These are phyloP conservation scores for Adelphocoris suturalis DNA, from an alignment of 2,888 invertebrate species.

Conservation along the genomic window DNA sequence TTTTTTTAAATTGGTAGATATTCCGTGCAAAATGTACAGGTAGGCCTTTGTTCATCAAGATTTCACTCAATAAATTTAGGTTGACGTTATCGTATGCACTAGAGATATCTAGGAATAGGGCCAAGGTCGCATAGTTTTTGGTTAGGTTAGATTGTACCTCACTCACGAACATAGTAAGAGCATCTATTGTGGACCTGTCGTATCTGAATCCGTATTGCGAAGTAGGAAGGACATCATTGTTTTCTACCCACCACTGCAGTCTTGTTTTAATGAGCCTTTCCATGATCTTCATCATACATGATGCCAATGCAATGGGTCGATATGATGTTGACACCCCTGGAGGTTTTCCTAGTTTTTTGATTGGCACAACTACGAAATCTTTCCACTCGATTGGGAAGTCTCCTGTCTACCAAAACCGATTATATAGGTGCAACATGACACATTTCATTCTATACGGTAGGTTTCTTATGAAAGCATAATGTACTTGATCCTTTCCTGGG, in stretches of 20 bases:
- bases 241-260: constrained; percentile 70
- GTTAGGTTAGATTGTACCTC: too few relatives aligned
- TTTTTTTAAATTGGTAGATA: too few relatives aligned
- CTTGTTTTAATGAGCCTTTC: constrained; percentile 67
- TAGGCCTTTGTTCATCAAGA: too few relatives aligned
- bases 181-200: too few relatives aligned
- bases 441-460: constrained; percentile 44
- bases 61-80: too few relatives aligned
- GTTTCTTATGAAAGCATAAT: constrained; percentile 66
- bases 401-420: background rate
- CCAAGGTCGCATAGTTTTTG: too few relatives aligned
- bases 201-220: too few relatives aligned
- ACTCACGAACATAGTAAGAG: too few relatives aligned
- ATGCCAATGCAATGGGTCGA: constrained; percentile 69
- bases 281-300: constrained; percentile 71
- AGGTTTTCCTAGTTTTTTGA: constrained; percentile 66
- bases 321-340: constrained; percentile 67
- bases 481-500: constrained; percentile 68
- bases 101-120: too few relatives aligned
- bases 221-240: constrained; percentile 53
- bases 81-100: too few relatives aligned
- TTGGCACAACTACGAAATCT: constrained; percentile 54
- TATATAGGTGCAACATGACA: background rate
- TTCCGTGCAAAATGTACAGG: too few relatives aligned
- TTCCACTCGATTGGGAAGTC: constrained; percentile 61